These are phyloP conservation scores for Galeopsomyia nigrocyanea DNA, from an alignment of 2,888 invertebrate genomes.

Conservation along the genomic window DNA sequence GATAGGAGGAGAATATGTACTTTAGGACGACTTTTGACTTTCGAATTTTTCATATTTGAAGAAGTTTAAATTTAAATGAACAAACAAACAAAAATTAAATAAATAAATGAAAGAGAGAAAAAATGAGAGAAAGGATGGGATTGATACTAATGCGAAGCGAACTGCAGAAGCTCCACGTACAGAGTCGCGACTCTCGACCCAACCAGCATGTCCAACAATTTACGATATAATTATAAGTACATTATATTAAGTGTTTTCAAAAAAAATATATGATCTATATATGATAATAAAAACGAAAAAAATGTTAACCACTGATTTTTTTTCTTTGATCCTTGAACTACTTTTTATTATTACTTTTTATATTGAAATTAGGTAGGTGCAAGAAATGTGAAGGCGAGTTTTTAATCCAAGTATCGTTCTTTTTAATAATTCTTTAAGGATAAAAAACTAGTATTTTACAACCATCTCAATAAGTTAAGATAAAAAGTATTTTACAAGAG, in stretches of 20 bases:
- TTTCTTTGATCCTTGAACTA: background rate
- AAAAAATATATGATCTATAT: constrained; percentile 65
- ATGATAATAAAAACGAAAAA: constrained; percentile 64
- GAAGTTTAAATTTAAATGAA: constrained; percentile 43
- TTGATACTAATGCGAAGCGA: too few species aligned
- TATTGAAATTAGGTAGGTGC: too few species aligned
- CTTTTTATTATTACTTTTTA: constrained; percentile 4
- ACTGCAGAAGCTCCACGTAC: constrained; percentile 42
- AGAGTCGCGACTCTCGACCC: constrained; percentile 49
- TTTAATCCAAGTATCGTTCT: constrained; percentile 25
- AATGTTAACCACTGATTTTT: constrained; percentile 49
- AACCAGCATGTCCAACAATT: constrained; percentile 60
- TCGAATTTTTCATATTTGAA: constrained; percentile 48
- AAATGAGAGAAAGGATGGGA: constrained; percentile 42
- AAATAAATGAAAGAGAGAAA: constrained; percentile 39
- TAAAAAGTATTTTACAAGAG: constrained; percentile 34
- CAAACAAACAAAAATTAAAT: constrained; percentile 24
- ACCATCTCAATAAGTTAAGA: constrained; percentile 24
- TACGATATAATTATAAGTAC: constrained; percentile 63
- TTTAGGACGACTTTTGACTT: constrained; percentile 47
- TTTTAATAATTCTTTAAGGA: constrained; percentile 32
- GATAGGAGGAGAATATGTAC: constrained; percentile 32
- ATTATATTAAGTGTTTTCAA: constrained; percentile 65
- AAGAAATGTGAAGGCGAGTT: background rate
- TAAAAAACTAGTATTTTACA: constrained; percentile 46